These are phyloP conservation scores for Meteorus colon DNA, from an alignment of 2,888 invertebrate species.

Conservation along the genomic window DNA sequence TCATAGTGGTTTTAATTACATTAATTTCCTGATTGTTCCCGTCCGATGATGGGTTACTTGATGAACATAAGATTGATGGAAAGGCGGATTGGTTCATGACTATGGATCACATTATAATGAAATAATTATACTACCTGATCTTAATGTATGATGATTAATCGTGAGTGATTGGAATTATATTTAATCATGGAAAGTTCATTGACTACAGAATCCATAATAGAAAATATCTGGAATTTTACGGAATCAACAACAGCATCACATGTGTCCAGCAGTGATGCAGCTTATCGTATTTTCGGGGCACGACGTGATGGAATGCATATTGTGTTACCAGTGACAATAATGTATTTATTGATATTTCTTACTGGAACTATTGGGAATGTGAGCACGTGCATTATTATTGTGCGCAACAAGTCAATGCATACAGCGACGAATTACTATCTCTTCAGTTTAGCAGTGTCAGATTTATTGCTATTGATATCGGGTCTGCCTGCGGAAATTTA, in stretches of 20 bases:
- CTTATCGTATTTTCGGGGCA: constrained; percentile 48
- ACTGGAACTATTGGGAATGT: constrained; percentile 78
- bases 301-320: constrained; percentile 71
- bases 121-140: neutral
- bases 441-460: constrained; percentile 79
- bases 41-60: neutral
- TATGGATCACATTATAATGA: neutral
- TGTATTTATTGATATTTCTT: constrained; percentile 77
- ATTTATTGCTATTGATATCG: constrained; percentile 77
- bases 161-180: neutral
- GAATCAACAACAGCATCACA: neutral
- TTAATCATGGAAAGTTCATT: constrained; percentile 4
- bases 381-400: constrained; percentile 79
- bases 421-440: constrained; percentile 81
- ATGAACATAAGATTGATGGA: neutral
- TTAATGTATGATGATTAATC: neutral
- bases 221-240: constrained; percentile 9
- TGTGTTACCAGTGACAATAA: constrained; percentile 75
- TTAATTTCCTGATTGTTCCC: neutral
- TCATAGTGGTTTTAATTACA: neutral
- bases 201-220: constrained; percentile 3
- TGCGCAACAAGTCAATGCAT: constrained; percentile 79
- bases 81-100: neutral
- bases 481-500: constrained; percentile 78
- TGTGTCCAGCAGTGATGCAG: constrained; percentile 20